Conservation (phyloP, 2,888 invertebrate species). For the Mythimna loreyi region DNA sequence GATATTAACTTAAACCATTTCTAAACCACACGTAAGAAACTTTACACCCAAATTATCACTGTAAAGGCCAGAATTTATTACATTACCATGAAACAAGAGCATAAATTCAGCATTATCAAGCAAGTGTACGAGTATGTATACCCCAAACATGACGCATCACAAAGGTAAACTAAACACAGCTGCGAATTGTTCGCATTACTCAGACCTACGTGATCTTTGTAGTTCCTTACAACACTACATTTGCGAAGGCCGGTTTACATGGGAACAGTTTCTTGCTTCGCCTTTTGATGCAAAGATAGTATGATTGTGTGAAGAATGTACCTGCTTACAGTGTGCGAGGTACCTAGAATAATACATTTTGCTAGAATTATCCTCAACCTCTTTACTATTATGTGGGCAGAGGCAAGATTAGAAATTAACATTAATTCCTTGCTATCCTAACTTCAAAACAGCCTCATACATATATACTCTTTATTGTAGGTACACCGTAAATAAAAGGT, state of each 20-base stretch:
- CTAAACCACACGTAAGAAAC: not conserved
- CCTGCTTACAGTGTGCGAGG: no score
- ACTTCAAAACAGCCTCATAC: no score
- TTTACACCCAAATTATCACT: not conserved
- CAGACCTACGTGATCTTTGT: constrained; percentile 48
- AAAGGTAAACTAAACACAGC: constrained; percentile 49
- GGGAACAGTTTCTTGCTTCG: not conserved
- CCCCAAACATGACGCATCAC: constrained; percentile 45
- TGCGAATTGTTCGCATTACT: constrained; percentile 49
- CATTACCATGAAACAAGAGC: not conserved
- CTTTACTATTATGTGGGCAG: no score
- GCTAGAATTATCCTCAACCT: no score
- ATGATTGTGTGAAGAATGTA: no score
- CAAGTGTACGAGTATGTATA: constrained; percentile 17
- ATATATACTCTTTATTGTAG: no score
- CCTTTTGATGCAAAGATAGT: no score
- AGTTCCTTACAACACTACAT: constrained; percentile 26
- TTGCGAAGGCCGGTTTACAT: not conserved
- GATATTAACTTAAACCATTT: not conserved
- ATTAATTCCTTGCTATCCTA: no score
- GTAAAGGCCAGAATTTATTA: not conserved
- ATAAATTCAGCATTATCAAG: constrained; percentile 28
- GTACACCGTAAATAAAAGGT: no score
- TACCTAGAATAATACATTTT: no score
- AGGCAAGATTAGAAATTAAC: no score